Evolutionary conservation across 2,113 vertebrate species (phyloP).

Genomic region (Gorsachius goisagi): DNA sequence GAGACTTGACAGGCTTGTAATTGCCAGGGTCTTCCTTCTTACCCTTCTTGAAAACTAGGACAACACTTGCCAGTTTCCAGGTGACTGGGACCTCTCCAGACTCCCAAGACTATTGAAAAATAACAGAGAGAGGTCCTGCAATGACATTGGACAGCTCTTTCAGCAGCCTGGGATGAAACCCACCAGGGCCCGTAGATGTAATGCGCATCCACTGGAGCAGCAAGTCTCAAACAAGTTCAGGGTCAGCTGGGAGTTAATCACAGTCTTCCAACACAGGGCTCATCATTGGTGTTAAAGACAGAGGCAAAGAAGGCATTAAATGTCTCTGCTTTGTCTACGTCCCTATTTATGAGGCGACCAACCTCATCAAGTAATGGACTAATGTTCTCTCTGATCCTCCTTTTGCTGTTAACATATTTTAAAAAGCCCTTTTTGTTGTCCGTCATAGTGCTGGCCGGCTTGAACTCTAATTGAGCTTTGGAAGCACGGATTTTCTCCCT

Average conservation of each 20-base stretch:
- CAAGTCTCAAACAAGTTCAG: neutral
- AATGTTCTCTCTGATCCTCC: neutral
- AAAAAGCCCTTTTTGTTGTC: neutral
- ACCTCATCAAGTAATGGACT: neutral
- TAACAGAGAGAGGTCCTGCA: rapidly evolving
- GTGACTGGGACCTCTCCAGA: neutral
- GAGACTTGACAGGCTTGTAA: neutral
- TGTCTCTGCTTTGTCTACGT: neutral
- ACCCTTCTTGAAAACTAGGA: neutral
- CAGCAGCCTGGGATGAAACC: neutral
- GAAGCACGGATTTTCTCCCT: neutral
- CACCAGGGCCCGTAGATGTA: neutral
- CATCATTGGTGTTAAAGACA: neutral
- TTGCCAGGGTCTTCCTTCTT: neutral
- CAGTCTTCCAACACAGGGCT: neutral
- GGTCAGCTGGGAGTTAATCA: neutral
- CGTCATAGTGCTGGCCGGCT: neutral
- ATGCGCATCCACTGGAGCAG: neutral
- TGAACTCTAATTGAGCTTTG: neutral
- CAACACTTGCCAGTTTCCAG: neutral
- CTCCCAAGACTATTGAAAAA: neutral
- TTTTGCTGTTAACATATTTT: neutral
- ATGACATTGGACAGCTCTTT: neutral
- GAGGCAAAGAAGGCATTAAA: neutral
- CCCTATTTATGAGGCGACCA: neutral